Percentiles rank a stretch among this genome's conserved stretches.
These are phyloP conservation scores for Myrmophylax atrothorax DNA, from an alignment of 2,113 vertebrate genomes.

Conservation along the genomic window DNA sequence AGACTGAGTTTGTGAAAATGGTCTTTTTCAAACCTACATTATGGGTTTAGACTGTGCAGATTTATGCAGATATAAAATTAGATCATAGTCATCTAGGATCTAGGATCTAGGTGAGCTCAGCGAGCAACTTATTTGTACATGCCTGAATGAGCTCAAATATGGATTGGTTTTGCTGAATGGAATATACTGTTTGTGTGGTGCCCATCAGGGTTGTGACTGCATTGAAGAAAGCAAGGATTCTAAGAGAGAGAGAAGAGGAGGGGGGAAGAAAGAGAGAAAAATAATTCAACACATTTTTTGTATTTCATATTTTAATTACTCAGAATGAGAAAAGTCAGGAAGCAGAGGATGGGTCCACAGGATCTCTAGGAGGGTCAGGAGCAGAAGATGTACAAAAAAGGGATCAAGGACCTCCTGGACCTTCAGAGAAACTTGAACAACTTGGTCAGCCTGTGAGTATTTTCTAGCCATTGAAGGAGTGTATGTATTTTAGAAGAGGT, in stretches of 20 bases:
- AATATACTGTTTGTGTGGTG: neutral
- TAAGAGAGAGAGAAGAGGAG: neutral
- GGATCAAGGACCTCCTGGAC: constrained; percentile 61
- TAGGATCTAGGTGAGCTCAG: neutral
- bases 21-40: neutral
- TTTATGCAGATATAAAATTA: neutral
- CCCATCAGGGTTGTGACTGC: neutral
- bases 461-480: neutral
- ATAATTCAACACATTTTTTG: neutral
- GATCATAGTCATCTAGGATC: neutral
- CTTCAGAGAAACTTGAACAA: constrained; percentile 52
- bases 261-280: accelerated
- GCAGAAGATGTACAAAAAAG: constrained; percentile 71
- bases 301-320: neutral
- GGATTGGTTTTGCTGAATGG: neutral
- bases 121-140: neutral
- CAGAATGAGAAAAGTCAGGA: constrained; percentile 70
- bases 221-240: neutral
- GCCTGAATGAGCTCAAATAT: neutral
- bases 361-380: constrained; percentile 55
- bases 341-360: constrained; percentile 70
- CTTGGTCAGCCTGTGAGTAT: constrained; percentile 77
- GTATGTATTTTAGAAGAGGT: neutral
- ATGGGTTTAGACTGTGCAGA: neutral
- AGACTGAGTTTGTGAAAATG: neutral